Conservation (phyloP, 2,888 invertebrate genomes). For the Hartigia nigra region DNA sequence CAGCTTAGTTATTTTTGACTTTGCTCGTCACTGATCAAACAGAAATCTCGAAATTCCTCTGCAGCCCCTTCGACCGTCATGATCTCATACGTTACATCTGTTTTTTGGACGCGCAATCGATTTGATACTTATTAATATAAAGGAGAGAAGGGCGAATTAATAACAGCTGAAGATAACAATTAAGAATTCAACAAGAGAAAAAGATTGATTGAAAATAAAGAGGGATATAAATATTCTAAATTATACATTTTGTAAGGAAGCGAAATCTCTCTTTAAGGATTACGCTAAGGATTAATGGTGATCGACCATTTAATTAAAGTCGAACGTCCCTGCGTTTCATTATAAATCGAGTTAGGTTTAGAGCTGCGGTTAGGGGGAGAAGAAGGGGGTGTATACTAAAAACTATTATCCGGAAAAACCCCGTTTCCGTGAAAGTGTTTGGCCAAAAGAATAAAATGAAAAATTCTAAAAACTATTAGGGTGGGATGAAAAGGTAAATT, state of each 20-base stretch:
- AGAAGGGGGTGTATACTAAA: neutral
- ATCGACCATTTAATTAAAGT: neutral
- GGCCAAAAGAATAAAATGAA: neutral
- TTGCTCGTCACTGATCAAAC: neutral
- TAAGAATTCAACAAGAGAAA: constrained; percentile 13
- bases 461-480: neutral
- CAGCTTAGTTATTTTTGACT: neutral
- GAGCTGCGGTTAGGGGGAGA: neutral
- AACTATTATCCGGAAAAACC: neutral
- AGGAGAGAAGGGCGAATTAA: neutral
- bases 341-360: neutral
- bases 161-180: constrained; percentile 6
- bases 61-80: constrained; percentile 39
- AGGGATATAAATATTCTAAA: constrained; percentile 41
- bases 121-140: constrained; percentile 34
- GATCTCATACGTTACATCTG: constrained; percentile 46
- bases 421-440: neutral
- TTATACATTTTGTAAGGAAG: constrained; percentile 36
- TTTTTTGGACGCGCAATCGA: constrained; percentile 32
- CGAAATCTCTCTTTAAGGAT: neutral
- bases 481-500: neutral
- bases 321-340: neutral
- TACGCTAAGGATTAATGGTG: neutral
- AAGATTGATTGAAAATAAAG: constrained; percentile 17
- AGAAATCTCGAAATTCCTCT: constrained; percentile 17